Conservation (phyloP, 35 echinoderm and acorn worm genomes). For the Hemicentrotus pulcherrimus region DNA sequence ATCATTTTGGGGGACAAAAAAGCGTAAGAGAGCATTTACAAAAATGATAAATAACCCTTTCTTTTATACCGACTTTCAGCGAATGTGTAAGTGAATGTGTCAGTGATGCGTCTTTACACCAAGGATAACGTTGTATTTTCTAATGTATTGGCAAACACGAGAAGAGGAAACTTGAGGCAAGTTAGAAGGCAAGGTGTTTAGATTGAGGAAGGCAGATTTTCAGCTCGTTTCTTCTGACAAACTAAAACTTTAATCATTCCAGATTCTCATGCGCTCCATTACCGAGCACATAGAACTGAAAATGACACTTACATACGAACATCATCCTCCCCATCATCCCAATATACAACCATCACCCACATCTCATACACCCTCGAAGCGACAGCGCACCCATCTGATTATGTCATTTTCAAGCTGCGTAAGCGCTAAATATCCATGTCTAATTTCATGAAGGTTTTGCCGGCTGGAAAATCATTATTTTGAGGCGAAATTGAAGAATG, state of each 20-base stretch:
- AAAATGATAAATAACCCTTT: too few species aligned
- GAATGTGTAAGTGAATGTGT: too few species aligned
- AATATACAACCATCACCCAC: not conserved
- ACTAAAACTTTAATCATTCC: not conserved
- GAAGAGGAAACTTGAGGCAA: too few species aligned
- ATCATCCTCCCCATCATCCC: not conserved
- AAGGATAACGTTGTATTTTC: too few species aligned
- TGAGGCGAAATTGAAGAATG: conserved; percentile 17
- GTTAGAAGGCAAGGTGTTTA: too few species aligned
- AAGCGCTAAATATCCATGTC: conserved; percentile 54
- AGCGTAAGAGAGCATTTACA: too few species aligned
- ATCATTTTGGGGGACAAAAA: too few species aligned
- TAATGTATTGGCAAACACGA: too few species aligned
- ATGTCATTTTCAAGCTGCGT: conserved; percentile 35
- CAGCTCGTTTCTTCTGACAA: not conserved
- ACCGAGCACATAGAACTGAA: not conserved
- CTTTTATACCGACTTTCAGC: too few species aligned
- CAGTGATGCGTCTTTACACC: too few species aligned
- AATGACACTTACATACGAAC: not conserved
- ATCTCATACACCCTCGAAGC: not conserved
- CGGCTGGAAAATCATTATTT: conserved; percentile 42
- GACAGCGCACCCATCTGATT: not conserved
- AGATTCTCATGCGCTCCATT: too few species aligned
- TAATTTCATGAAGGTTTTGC: conserved; percentile 36
- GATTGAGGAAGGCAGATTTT: not conserved